Base-by-base conservation (phyloP, 2,888 invertebrate genomes). In the Opisthograptis luteolata region DNA sequence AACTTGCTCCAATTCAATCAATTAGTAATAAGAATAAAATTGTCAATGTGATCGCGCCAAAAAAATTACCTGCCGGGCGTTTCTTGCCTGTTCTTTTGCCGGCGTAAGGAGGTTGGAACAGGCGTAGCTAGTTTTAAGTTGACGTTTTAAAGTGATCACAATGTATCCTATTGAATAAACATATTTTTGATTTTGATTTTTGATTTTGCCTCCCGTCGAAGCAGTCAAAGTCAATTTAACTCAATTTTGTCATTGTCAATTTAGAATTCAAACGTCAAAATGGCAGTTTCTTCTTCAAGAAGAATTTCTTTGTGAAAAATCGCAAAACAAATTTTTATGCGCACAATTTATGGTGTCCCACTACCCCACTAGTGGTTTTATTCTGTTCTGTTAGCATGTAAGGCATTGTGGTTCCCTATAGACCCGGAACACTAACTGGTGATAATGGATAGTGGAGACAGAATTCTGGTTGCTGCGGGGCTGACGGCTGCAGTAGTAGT, bases 401-500 rank as follows among this genome's bases (percentile, higher is more conserved):
- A 47, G 43, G 22, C 20, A 41, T 32, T 7, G 28, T 34, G 10
- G 17, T 34, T 39, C n/a, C 7, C 13, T 17, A 5, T 3, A 47
- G 19, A 32, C 44, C 42, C 41, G 10, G 4, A 24, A 27, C 31
- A 65, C 56, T 52, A 57, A 49, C 51, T 65, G 39, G 47, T 45
- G 60, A 79, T 58, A 60, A 94, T 94, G 94, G 94, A 94, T 65
- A 92, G 94, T 57, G 95, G 95, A 48, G 96, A 96, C 74, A 93
- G 93, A 79, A 93, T 96, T 62, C 89, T 95, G 55, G 94, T 96
- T 72, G 95, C 96, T 60, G 96, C 95, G 37, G 95, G 95, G 20
- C 91, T 96, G 40, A 95, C 96, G 40, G 95, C 95, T 27, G 96
- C 96, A 9, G 93, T 96, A 40, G 96, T 96, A 17, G 94, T 96